Percentiles rank a stretch among this genome's conserved stretches.
These are phyloP conservation scores for Sesia apiformis DNA, from an alignment of 2,888 invertebrate species.

Conservation along the genomic window DNA sequence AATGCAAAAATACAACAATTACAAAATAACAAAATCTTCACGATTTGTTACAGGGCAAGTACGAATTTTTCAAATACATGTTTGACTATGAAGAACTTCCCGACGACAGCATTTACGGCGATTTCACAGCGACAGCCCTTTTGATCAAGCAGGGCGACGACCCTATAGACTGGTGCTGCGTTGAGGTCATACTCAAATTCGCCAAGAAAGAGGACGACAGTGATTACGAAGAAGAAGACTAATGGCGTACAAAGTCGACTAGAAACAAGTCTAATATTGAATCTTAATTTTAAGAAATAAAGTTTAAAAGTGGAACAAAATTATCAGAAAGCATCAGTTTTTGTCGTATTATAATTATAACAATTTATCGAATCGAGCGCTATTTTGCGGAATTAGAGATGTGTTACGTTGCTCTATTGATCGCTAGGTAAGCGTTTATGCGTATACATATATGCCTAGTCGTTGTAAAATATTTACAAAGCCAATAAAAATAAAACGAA, in stretches of 20 bases:
- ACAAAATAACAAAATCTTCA: too few relatives aligned
- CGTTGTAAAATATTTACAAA: too few relatives aligned
- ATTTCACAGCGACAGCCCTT: constrained; percentile 20
- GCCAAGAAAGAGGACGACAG: constrained; percentile 13
- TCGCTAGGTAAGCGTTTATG: too few relatives aligned
- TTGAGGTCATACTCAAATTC: constrained; percentile 17
- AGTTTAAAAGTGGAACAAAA: too few relatives aligned
- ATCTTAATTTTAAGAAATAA: background rate
- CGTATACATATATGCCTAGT: too few relatives aligned
- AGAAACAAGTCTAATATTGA: background rate
- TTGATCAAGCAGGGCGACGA: constrained; percentile 10
- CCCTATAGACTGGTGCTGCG: constrained; percentile 15
- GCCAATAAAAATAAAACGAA: too few relatives aligned
- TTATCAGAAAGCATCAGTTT: too few relatives aligned
- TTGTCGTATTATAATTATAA: too few relatives aligned
- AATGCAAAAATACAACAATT: too few relatives aligned
- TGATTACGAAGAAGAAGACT: background rate
- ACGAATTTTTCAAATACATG: constrained; percentile 21
- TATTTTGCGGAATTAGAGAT: too few relatives aligned
- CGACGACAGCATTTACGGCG: constrained; percentile 24
- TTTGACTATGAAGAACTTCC: constrained; percentile 38
- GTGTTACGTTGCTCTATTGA: too few relatives aligned
- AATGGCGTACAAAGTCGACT: background rate
- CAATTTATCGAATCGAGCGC: too few relatives aligned
- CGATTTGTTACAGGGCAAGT: constrained; percentile 22